Percentiles rank a stretch among this genome's conserved stretches.
These are phyloP conservation scores for Ormyrus pomaceus DNA, from an alignment of 2,888 invertebrate genomes.

Conservation along the genomic window DNA sequence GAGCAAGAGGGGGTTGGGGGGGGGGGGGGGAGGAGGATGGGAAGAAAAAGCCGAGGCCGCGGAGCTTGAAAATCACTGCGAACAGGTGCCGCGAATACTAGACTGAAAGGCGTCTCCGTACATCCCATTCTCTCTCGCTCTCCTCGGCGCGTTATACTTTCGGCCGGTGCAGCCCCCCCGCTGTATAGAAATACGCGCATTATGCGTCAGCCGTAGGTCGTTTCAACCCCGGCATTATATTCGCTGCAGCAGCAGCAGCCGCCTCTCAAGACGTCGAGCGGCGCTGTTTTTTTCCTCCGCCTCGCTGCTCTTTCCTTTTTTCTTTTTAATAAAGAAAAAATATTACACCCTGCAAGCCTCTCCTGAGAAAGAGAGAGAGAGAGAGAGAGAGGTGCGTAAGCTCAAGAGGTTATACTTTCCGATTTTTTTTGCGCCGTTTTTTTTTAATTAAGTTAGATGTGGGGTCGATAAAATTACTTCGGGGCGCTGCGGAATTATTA, in stretches of 20 bases:
- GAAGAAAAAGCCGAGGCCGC: conserved; percentile 11
- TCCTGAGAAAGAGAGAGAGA: no score
- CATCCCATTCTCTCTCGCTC: conserved; percentile 45
- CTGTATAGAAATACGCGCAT: conserved; percentile 65
- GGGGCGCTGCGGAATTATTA: background rate
- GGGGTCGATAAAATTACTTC: conserved; percentile 4
- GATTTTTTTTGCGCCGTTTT: no score
- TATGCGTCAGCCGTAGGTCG: conserved; percentile 60
- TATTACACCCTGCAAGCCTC: conserved; percentile 29
- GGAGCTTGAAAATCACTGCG: conserved; percentile 57
- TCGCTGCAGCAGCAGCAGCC: background rate
- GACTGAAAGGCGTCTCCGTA: conserved; percentile 56
- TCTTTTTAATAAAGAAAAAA: conserved; percentile 45
- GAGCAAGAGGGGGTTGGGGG: background rate
- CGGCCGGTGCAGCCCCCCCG: conserved; percentile 15
- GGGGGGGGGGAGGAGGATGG: background rate
- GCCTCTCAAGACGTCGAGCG: conserved; percentile 12
- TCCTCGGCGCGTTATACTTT: conserved; percentile 17
- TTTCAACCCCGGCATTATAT: conserved; percentile 3
- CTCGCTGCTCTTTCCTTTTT: conserved; percentile 23
- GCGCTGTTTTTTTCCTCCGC: background rate
- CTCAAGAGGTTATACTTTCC: conserved; percentile 2
- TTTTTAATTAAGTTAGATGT: no score
- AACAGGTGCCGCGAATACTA: conserved; percentile 67
- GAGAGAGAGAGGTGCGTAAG: background rate